Base-by-base conservation (phyloP, 2,888 invertebrate genomes). In the Tiphia femorata region DNA sequence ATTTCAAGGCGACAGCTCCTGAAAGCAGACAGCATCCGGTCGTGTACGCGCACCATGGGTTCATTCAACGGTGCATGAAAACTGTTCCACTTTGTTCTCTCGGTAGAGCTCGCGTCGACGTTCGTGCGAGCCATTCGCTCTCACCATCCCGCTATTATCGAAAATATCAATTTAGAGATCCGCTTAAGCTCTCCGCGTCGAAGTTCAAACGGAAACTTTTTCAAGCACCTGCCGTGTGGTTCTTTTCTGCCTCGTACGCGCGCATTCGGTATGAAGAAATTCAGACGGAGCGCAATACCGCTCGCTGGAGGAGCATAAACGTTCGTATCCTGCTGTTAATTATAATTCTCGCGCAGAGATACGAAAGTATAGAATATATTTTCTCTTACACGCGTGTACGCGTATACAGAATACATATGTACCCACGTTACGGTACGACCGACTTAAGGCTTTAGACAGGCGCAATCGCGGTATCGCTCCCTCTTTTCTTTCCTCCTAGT, bases 1-100 rank as follows among this genome's bases (percentile, higher is more conserved):
- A 80, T 81, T 83, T 83, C 82, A 83, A 80, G 83, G 83, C 75
- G 83, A 83, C 82, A 82, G 83, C 81, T 83, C 83, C 83, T 83
- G 83, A 81, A 82, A 83, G 69, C 81, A 83, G 78, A 83, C 70
- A 78, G 64, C 60, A 70, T 73, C 72, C 74, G 76, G 73, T 72
- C 78, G 73, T 80, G 76, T 78, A 79, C 79, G 67, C 70, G 63
- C 71, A 62, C 51, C 29, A 29, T n/a, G n/a, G 12, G 10, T 29
- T 29, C 5, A 12, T 21, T 44, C 49, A 51, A 52, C 51, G 64
- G 62, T 59, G 58, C 55, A 27, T 47, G 42, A 29, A 23, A 46
- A 46, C 29, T 38, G 25, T 42, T 21, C 50, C 43, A 37, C 16
- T 35, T 43, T 42, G 42, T 42, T 54, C 23, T 33, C 49, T 25